Percentiles rank a stretch among this genome's conserved stretches.
These are phyloP conservation scores for Bradysia coprophila DNA, from an alignment of 1,140 invertebrate genomes.

Conservation along the genomic window DNA sequence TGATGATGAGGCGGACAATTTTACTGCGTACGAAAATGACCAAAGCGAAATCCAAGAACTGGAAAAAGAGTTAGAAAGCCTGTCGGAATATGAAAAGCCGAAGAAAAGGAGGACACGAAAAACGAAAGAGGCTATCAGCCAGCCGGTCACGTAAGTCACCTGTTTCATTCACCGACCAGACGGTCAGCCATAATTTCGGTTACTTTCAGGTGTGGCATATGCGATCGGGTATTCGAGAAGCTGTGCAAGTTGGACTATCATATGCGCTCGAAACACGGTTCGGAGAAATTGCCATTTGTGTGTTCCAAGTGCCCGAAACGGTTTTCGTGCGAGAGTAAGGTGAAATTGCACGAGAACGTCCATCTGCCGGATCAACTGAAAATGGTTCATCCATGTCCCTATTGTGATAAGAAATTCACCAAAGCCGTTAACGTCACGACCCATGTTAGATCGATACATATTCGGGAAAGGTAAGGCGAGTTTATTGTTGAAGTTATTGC, in stretches of 20 bases:
- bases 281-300: slow-evolving; percentile 12
- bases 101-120: no score
- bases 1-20: no score
- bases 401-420: slow-evolving; percentile 19
- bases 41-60: no score
- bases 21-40: no score
- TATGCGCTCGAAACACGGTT: slow-evolving; percentile 9
- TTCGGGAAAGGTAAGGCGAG: no score
- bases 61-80: no score
- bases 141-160: no score
- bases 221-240: slow-evolving; percentile 12
- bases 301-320: slow-evolving; percentile 19
- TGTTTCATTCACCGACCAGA: no score
- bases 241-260: slow-evolving; percentile 12
- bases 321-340: slow-evolving; percentile 19
- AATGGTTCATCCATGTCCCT: slow-evolving; percentile 18
- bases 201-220: slow-evolving; percentile 2
- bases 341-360: slow-evolving; percentile 21
- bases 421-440: slow-evolving; percentile 16
- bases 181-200: no score
- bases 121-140: no score
- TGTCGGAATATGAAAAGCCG: no score
- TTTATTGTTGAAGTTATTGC: no score
- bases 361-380: slow-evolving; percentile 23
- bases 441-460: slow-evolving; percentile 25